Base-by-base conservation (phyloP, 2,797 vertebrate genomes). In the Parotocinclus haroldoi region DNA sequence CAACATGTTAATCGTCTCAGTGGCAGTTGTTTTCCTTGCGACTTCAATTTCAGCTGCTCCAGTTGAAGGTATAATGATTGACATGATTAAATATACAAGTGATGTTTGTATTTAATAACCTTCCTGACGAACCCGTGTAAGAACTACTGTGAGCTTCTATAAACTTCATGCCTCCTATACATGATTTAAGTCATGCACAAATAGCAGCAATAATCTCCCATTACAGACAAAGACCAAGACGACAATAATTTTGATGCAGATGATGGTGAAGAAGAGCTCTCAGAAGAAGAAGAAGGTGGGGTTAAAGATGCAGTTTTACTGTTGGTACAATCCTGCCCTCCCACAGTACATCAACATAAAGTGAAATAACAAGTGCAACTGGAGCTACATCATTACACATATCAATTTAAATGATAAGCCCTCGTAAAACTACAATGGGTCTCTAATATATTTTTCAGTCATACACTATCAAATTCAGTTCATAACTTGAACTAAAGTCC, bases 261-360 rank as follows among this genome's bases (percentile, higher is more conserved):
- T 66, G 88, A 87, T 60, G 81, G 73, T 48, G 88, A 89, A 66
- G 87, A 84, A 60, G 89, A 90, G 70, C 78, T 88, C 58, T 91
- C 89, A 0, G 89, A 90, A 79, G 90, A 91, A 73, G 89, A 91
- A 64, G 88, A 90, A 63, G 89, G 89, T 92, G 87, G 63, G 87
- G 14, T 75, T 69, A 48, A 61, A 58, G 19, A 39, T 63, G n/a
- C 19, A 62, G 27, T 27, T 27, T 27, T 27, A 27, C 27, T 27
- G 27, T 2, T 27, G 27, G 27, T 27, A 27, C 27, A 2, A 27
- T 5, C 27, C 27, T 27, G 27, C 27, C 2, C 27, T 27, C 5
- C 5, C 27, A 27, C 27, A 27, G 5, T 27, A 27, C 27, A 2
- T 27, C 27, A 27, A 27, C 2, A 27, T 27, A 27, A 27, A 27